Evolutionary conservation across 1,140 invertebrate species (phyloP), one percentile per base, ranked within the genome.

Genomic region (Megalopta genalis): DNA sequence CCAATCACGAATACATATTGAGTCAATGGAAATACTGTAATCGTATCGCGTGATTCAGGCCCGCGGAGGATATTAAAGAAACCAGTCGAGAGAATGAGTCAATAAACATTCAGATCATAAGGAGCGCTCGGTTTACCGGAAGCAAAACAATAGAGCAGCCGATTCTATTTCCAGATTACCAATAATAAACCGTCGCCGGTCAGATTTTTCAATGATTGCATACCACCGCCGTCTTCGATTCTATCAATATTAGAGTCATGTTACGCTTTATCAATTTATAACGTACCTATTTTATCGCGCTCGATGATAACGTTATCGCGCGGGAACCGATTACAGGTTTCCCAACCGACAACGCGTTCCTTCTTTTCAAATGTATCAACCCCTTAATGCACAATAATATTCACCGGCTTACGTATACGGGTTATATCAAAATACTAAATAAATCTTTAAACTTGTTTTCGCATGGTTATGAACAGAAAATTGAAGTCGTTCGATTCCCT

Each of bases 271-370:
- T 66, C 64, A 23, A 14, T 4, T 16, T 14, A 7, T 25, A 32
- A 6, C 3, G 37, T 2, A 1, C 42, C 21, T 39, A 23, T 63
- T 64, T 63, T 77, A 77, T 71, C 75, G 14, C 5, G 14, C 3
- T 23, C 6, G 75, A 71, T 32, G 75, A 71, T 46, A 54, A 10
- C 37, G 59, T 54, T 77, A 54, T 27, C 59, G 14, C 27, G 32
- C 32, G n/a, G 32, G 25, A 64, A 63, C 52, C 66, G 66, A 62
- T 25, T 23, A 18, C 69, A 25, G 21, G n/a, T 74, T 42, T 42
- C 25, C 46, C 3, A 3, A 16, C 6, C 12, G 14, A 10, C 49
- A 3, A 16, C 49, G 49, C 49, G 5, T 49, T 49, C 7, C 46
- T 32, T 49, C 46, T 16, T 49, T 49, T 49, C 16, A 16, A 1